These are phyloP conservation scores for Antheraea pernyi DNA, from an alignment of 1,140 invertebrate species.

Conservation along the genomic window DNA sequence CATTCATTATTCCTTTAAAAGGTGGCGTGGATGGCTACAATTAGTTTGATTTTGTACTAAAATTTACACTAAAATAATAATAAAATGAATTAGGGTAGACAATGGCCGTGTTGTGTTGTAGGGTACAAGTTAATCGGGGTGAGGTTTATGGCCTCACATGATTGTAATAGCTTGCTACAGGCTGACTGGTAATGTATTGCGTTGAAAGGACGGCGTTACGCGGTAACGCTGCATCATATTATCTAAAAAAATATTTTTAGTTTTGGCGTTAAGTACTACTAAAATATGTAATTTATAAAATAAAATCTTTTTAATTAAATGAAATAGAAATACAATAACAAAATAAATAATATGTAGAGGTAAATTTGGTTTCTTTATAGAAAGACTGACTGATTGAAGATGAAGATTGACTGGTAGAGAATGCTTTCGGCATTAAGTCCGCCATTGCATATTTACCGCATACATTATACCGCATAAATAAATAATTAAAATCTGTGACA, in stretches of 20 bases:
- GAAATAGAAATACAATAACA: no score
- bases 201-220: constrained; percentile 29
- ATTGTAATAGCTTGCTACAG: constrained; percentile 49
- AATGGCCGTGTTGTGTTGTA: constrained; percentile 32
- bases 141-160: constrained; percentile 44
- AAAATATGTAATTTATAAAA: no score
- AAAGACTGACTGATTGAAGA: no score
- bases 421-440: no score
- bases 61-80: constrained; percentile 49
- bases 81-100: constrained; percentile 26
- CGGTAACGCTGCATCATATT: constrained; percentile 15
- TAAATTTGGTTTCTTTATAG: no score
- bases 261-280: no score
- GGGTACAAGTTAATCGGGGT: constrained; percentile 45
- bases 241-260: background rate
- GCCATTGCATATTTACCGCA: no score
- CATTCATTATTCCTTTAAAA: constrained; percentile 8
- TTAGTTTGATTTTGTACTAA: constrained; percentile 46
- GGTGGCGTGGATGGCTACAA: constrained; percentile 26
- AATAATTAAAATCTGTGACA: no score
- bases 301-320: no score
- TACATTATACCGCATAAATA: no score
- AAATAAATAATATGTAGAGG: no score
- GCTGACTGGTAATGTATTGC: constrained; percentile 39
- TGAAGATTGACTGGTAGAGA: no score